Conservation (phyloP, 2,797 vertebrate species). For the Florisuga fusca region DNA sequence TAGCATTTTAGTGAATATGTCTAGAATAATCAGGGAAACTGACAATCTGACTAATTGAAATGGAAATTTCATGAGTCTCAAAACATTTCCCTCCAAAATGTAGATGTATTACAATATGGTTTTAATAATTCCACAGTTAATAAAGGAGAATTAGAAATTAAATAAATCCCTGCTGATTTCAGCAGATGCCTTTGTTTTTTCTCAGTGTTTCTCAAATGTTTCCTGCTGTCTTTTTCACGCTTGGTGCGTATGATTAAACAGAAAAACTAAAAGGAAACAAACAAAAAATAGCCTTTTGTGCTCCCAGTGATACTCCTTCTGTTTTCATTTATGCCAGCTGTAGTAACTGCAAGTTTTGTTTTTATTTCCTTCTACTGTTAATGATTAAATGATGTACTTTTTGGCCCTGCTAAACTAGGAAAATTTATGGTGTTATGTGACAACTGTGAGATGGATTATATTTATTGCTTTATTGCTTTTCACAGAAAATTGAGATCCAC, state of each 20-base stretch:
- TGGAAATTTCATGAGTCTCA: neutral
- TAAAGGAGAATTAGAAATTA: conserved; percentile 55
- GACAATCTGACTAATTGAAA: neutral
- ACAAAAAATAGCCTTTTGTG: neutral
- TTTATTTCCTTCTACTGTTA: neutral
- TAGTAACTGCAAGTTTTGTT: neutral
- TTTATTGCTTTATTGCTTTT: neutral
- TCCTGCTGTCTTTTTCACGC: conserved; percentile 43
- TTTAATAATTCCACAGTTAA: conserved; percentile 38
- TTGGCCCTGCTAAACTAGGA: neutral
- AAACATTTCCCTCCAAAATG: neutral
- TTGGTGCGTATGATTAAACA: conserved; percentile 34
- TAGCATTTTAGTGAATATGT: neutral
- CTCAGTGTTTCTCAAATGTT: conserved; percentile 38
- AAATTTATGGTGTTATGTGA: neutral
- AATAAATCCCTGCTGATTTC: conserved; percentile 40
- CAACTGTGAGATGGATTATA: neutral
- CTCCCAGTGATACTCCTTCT: neutral
- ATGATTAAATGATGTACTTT: neutral
- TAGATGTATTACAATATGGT: conserved; percentile 50
- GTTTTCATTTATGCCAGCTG: conserved; percentile 49
- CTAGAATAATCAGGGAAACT: neutral
- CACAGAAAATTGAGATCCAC: neutral
- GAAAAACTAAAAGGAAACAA: conserved; percentile 9
- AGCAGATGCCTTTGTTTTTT: conserved; percentile 70